A percentile compares a stretch with the other conserved stretches of the same genome.
phyloP scores from a whole-genome alignment of 2,888 invertebrate species.

The Plagiodera versicolora region DNA sequence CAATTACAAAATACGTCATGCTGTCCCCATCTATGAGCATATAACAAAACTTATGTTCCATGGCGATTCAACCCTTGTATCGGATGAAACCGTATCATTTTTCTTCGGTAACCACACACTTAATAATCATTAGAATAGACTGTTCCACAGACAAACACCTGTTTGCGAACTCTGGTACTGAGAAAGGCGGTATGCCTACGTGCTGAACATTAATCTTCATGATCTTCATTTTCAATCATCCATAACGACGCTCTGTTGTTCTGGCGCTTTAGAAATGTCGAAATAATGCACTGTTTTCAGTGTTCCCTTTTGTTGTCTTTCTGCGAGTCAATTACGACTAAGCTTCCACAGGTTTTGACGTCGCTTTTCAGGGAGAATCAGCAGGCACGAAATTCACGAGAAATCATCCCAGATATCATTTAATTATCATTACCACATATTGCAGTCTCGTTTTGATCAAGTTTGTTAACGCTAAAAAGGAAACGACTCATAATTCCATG shows the following conservation, averaged over 20 bases:
- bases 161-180: slow-evolving; percentile 16
- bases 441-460: too few relatives aligned
- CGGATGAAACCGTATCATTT: neutral
- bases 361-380: neutral
- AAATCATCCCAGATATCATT: too few relatives aligned
- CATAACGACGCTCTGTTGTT: slow-evolving; percentile 11
- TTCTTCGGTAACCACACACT: neutral
- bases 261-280: neutral
- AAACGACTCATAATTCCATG: too few relatives aligned
- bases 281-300: neutral
- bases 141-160: slow-evolving; percentile 13
- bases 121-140: neutral
- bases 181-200: neutral
- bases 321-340: slow-evolving; percentile 1
- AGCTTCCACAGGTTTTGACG: neutral
- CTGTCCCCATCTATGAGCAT: too few relatives aligned
- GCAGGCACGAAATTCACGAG: neutral
- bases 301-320: neutral
- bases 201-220: slow-evolving; percentile 10
- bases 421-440: too few relatives aligned
- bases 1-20: too few relatives aligned
- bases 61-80: neutral
- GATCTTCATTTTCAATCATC: slow-evolving; percentile 13
- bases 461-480: too few relatives aligned
- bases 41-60: neutral